Evolutionary conservation across 2,113 vertebrate species (phyloP).

Genomic region (Cynocephalus volans): DNA sequence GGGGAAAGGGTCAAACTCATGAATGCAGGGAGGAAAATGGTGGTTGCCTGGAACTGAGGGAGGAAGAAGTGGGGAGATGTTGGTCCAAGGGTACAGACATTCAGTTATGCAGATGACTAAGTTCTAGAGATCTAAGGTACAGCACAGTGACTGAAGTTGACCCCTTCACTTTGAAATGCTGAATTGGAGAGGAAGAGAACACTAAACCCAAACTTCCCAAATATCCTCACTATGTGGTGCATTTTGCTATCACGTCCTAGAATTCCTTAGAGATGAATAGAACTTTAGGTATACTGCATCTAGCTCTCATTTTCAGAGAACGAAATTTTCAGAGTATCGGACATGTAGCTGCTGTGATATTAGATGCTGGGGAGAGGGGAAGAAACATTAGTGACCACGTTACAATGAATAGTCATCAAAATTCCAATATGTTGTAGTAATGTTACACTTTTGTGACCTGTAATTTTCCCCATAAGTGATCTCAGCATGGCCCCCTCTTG

Average conservation of each 20-base stretch:
- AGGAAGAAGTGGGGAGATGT: too few species aligned
- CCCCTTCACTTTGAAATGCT: background rate
- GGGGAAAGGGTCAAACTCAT: too few species aligned
- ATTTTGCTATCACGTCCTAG: background rate
- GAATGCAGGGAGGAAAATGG: too few species aligned
- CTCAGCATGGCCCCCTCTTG: background rate
- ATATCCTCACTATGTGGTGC: background rate
- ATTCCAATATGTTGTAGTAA: fast-evolving
- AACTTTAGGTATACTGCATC: background rate
- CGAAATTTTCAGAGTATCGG: background rate
- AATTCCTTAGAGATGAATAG: background rate
- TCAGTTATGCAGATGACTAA: too few species aligned
- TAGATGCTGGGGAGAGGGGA: background rate
- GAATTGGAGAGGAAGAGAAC: background rate
- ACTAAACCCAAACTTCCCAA: background rate
- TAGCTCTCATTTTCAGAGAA: background rate
- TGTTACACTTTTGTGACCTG: background rate
- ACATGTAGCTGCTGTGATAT: fast-evolving
- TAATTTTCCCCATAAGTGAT: background rate
- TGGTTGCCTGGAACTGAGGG: too few species aligned
- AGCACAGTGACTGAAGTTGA: too few species aligned
- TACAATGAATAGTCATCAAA: background rate
- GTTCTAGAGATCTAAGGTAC: too few species aligned
- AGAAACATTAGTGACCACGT: background rate
- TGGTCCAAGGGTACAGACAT: too few species aligned